Percentiles rank a stretch among this genome's conserved stretches.
These are phyloP conservation scores for Gallinago media DNA, from an alignment of 2,113 vertebrate species.

Conservation along the genomic window DNA sequence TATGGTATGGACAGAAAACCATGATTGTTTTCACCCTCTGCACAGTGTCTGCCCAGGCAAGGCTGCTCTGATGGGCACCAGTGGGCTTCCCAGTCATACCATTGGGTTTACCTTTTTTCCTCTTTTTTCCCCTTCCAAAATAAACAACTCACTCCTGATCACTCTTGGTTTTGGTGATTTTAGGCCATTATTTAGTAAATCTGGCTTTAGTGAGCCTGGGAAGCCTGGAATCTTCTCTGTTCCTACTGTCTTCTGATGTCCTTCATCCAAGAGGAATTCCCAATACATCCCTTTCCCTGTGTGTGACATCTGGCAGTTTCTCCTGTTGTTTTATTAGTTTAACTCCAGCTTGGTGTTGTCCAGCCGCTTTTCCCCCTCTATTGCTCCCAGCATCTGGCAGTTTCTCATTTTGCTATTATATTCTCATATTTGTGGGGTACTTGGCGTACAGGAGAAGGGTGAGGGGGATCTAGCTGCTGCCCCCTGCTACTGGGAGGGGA, in stretches of 20 bases:
- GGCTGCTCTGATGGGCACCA: neutral
- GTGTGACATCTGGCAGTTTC: neutral
- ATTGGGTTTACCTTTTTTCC: neutral
- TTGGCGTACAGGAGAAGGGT: accelerated
- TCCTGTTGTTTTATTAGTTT: neutral
- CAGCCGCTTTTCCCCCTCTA: neutral
- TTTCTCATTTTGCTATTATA: neutral
- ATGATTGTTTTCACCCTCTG: neutral
- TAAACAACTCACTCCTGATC: neutral
- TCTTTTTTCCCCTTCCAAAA: neutral
- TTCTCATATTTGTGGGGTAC: neutral
- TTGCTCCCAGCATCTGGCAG: neutral
- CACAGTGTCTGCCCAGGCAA: accelerated
- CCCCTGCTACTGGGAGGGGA: neutral
- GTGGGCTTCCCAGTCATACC: neutral
- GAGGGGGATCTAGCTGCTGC: neutral
- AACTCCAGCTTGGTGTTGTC: neutral
- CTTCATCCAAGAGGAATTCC: neutral
- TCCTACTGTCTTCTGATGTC: neutral
- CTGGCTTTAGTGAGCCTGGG: neutral
- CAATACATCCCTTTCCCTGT: neutral
- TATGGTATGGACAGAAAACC: neutral
- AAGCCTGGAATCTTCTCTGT: neutral
- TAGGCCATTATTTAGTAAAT: neutral
- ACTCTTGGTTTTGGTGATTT: neutral